These are phyloP conservation scores for Plemyria rubiginata DNA, from an alignment of 2,888 invertebrate species.

Conservation along the genomic window DNA sequence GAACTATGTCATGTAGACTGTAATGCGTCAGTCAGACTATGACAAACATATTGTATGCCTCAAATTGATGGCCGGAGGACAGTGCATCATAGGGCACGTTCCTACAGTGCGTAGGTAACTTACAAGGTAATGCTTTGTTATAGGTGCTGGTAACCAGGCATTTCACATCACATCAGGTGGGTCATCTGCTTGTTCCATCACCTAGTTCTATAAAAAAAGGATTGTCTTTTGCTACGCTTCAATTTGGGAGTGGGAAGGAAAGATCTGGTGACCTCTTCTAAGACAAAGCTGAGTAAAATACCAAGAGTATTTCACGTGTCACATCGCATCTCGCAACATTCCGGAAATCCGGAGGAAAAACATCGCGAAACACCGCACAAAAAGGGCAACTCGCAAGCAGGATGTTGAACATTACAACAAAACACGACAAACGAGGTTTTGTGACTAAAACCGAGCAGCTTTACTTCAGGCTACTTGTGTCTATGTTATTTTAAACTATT, in stretches of 20 bases:
- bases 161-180: no score
- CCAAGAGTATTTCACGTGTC: conserved; percentile 31
- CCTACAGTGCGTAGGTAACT: no score
- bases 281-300: conserved; percentile 20
- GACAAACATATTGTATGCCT: no score
- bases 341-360: conserved; percentile 68
- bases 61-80: no score
- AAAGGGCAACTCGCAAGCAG: conserved; percentile 56
- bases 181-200: conserved; percentile 2
- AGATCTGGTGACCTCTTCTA: conserved; percentile 17
- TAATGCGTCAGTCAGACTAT: no score
- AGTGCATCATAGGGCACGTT: no score
- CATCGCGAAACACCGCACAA: conserved; percentile 60
- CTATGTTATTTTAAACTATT: conserved; percentile 48
- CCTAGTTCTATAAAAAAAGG: no score
- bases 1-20: no score
- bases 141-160: no score
- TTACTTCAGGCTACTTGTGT: conserved; percentile 46
- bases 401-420: conserved; percentile 58
- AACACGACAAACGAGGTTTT: conserved; percentile 51
- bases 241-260: not conserved
- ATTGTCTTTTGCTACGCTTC: not conserved
- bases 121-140: no score
- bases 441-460: conserved; percentile 42
- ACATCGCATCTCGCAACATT: conserved; percentile 59